Evolutionary conservation across 2,888 invertebrate species (phyloP).

Genomic region (Silvanus unidentatus): DNA sequence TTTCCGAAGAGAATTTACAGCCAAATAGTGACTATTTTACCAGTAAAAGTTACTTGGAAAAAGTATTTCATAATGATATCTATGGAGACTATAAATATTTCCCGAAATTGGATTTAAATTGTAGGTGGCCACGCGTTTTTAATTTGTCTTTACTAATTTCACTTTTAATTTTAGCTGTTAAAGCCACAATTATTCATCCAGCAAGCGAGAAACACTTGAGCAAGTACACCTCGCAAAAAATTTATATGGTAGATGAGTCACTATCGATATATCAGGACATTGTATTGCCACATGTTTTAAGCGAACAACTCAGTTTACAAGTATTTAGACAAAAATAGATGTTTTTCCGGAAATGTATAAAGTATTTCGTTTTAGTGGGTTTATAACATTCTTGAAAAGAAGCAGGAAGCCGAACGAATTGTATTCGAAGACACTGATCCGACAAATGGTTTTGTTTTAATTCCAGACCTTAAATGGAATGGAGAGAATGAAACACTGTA

Average conservation of each 20-base stretch:
- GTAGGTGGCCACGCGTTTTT: slow-evolving; percentile 43
- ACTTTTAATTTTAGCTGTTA: slow-evolving; percentile 60
- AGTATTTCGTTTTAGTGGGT: slow-evolving; percentile 73
- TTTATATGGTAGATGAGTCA: slow-evolving; percentile 78
- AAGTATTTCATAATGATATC: slow-evolving; percentile 74
- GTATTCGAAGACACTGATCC: slow-evolving; percentile 75
- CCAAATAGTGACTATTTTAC: slow-evolving; percentile 54
- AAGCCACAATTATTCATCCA: slow-evolving; percentile 86
- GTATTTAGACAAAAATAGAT: slow-evolving; percentile 47
- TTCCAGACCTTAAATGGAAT: slow-evolving; percentile 97
- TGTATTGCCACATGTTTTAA: slow-evolving; percentile 69
- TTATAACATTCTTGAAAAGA: slow-evolving; percentile 90
- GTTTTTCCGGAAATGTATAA: background rate
- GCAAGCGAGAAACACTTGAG: slow-evolving; percentile 88
- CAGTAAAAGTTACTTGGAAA: slow-evolving; percentile 53
- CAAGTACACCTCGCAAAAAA: slow-evolving; percentile 73
- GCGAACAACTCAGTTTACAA: slow-evolving; percentile 72
- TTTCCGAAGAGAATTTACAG: slow-evolving; percentile 59
- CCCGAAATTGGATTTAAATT: slow-evolving; percentile 48
- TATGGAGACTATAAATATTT: slow-evolving; percentile 76
- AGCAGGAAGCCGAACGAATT: slow-evolving; percentile 82
- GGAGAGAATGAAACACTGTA: slow-evolving; percentile 76
- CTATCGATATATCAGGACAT: slow-evolving; percentile 71
- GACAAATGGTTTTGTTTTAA: slow-evolving; percentile 75
- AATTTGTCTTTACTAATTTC: slow-evolving; percentile 3